A percentile compares a stretch with the other conserved stretches of the same genome.
These are phyloP conservation scores for Melopsittacus undulatus DNA, from an alignment of 2,797 vertebrate genomes.

Conservation along the genomic window DNA sequence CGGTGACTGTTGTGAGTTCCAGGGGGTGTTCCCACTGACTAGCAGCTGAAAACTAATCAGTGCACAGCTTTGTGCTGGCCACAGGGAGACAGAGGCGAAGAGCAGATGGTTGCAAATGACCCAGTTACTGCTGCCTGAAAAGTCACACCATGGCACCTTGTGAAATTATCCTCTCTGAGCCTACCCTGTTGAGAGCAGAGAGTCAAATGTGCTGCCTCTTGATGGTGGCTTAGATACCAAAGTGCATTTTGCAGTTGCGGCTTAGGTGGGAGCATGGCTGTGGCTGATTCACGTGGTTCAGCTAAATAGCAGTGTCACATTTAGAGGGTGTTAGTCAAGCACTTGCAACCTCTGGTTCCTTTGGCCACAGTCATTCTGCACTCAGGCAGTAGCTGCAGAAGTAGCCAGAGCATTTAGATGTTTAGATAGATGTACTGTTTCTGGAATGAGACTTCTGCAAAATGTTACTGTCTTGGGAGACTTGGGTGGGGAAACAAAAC, in stretches of 20 bases:
- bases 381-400: background rate
- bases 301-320: background rate
- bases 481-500: background rate
- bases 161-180: background rate
- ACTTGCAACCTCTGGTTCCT: background rate
- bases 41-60: slow-evolving; percentile 47
- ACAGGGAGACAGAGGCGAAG: background rate
- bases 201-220: slow-evolving; percentile 13
- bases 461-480: background rate
- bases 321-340: background rate
- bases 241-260: background rate
- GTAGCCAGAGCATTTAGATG: background rate
- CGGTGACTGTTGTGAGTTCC: background rate
- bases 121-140: slow-evolving; percentile 54
- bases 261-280: background rate
- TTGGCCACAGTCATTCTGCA: background rate
- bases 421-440: background rate
- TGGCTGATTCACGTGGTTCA: background rate
- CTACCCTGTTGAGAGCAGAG: background rate
- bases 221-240: background rate
- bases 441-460: background rate
- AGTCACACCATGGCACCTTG: background rate
- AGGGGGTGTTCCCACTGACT: background rate
- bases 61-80: background rate
- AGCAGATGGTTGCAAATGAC: slow-evolving; percentile 56